Percentiles rank a stretch among this genome's conserved stretches.
Conservation (phyloP, 2,113 vertebrate species). For the Gymnarchus niloticus region DNA sequence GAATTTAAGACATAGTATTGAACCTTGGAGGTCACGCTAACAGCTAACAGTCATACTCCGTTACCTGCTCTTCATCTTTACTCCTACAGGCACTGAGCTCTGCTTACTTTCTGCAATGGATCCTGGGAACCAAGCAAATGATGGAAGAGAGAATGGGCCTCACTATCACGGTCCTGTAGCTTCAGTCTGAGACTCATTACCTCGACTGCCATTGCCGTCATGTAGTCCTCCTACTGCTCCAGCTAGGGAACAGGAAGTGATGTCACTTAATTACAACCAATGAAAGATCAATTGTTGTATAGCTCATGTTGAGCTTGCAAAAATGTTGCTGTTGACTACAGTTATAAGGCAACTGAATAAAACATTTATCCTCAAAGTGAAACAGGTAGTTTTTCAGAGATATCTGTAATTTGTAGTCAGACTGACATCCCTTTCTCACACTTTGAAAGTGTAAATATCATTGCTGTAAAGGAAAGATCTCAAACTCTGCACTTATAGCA, state of each 20-base stretch:
- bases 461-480: not conserved
- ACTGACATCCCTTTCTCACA: no score
- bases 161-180: slow-evolving; percentile 22
- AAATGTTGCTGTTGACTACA: not conserved
- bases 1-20: not conserved
- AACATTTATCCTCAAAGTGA: not conserved
- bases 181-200: slow-evolving; percentile 22
- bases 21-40: not conserved
- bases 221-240: slow-evolving; percentile 25
- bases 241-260: slow-evolving; percentile 28
- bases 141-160: slow-evolving; percentile 13
- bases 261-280: not conserved
- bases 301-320: not conserved
- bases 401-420: not conserved
- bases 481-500: no score
- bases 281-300: not conserved
- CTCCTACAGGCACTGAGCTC: slow-evolving; percentile 33
- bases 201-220: slow-evolving; percentile 25
- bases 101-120: slow-evolving; percentile 32
- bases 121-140: slow-evolving; percentile 38
- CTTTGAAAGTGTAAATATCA: no score
- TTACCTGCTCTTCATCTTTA: slow-evolving; percentile 36
- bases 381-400: not conserved
- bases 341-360: not conserved
- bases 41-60: not conserved